A percentile compares a stretch with the other conserved stretches of the same genome.
These are phyloP conservation scores for Spongilla lacustris DNA, from an alignment of 37 sponge, comb jelly and placozoan species.

Conservation along the genomic window DNA sequence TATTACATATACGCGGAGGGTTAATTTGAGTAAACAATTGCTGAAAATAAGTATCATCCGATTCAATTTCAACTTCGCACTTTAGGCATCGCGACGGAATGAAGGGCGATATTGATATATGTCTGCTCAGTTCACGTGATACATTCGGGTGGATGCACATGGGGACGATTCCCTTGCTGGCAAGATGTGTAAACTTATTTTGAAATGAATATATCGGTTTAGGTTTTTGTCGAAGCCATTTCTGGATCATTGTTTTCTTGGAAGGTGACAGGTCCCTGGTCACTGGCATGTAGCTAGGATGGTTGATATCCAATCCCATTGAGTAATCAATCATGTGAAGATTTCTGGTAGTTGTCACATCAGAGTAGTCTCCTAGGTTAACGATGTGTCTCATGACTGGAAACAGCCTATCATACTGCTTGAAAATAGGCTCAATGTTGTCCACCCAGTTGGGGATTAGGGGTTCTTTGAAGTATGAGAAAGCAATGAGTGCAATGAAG, in stretches of 20 bases:
- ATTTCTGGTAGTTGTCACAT: conserved; percentile 36
- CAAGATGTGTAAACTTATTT: background rate
- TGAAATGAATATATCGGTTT: background rate
- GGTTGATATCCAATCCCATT: conserved; percentile 24
- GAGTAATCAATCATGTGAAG: conserved; percentile 27
- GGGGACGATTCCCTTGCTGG: background rate
- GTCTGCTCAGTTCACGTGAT: background rate
- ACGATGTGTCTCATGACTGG: conserved; percentile 62
- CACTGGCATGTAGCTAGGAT: conserved; percentile 74
- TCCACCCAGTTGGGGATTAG: conserved; percentile 8
- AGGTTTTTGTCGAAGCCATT: conserved; percentile 19
- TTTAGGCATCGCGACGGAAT: background rate
- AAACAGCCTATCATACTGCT: conserved; percentile 34
- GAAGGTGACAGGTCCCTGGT: conserved; percentile 61
- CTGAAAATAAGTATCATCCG: background rate
- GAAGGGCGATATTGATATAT: too few species aligned
- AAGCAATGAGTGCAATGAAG: background rate
- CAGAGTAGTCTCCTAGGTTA: conserved; percentile 34
- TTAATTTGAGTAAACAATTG: background rate
- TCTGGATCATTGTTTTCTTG: conserved; percentile 31
- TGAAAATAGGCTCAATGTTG: conserved; percentile 49
- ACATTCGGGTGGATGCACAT: background rate
- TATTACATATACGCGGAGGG: too few species aligned
- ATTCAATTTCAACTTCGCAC: too few species aligned
- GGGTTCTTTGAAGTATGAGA: background rate